A percentile compares a stretch with the other conserved stretches of the same genome.
Conservation (phyloP, 1,140 invertebrate species). For the Ceratina japonica region DNA sequence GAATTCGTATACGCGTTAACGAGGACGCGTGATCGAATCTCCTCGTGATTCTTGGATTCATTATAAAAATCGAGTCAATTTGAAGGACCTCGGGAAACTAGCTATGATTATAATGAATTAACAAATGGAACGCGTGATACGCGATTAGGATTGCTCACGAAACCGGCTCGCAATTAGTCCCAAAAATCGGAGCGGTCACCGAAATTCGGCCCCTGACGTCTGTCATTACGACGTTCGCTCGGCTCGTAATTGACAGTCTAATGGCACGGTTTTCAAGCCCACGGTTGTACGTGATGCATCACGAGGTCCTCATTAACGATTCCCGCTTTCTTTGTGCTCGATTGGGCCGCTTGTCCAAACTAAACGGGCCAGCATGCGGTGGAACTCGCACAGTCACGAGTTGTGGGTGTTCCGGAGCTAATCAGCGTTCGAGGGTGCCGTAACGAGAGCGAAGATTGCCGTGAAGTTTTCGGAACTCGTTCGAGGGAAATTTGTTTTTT, state of each 20-base stretch:
- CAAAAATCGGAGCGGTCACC: slow-evolving; percentile 36
- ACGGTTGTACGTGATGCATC: slow-evolving; percentile 4
- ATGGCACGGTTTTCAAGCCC: slow-evolving; percentile 61
- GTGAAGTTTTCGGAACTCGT: slow-evolving; percentile 5
- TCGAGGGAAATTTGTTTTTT: not conserved
- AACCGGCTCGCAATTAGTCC: slow-evolving; percentile 29
- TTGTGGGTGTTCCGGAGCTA: slow-evolving; percentile 54
- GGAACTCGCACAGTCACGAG: slow-evolving; percentile 57
- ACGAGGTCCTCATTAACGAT: slow-evolving; percentile 63
- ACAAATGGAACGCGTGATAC: too few relatives aligned
- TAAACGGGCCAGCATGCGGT: slow-evolving; percentile 39
- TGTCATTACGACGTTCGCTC: slow-evolving; percentile 56
- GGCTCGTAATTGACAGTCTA: slow-evolving; percentile 68
- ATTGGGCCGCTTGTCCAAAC: slow-evolving; percentile 55
- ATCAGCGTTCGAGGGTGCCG: slow-evolving; percentile 28
- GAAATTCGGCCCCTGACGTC: slow-evolving; percentile 50
- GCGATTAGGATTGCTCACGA: not conserved
- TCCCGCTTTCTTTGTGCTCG: slow-evolving; percentile 53
- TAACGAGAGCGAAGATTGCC: slow-evolving; percentile 6
- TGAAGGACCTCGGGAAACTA: too few relatives aligned
- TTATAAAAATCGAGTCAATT: too few relatives aligned
- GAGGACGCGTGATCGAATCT: too few relatives aligned
- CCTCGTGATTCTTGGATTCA: too few relatives aligned
- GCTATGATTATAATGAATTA: too few relatives aligned
- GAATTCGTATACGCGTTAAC: too few relatives aligned